Conservation (phyloP, 2,797 vertebrate species). For the Myotis pilosus region DNA sequence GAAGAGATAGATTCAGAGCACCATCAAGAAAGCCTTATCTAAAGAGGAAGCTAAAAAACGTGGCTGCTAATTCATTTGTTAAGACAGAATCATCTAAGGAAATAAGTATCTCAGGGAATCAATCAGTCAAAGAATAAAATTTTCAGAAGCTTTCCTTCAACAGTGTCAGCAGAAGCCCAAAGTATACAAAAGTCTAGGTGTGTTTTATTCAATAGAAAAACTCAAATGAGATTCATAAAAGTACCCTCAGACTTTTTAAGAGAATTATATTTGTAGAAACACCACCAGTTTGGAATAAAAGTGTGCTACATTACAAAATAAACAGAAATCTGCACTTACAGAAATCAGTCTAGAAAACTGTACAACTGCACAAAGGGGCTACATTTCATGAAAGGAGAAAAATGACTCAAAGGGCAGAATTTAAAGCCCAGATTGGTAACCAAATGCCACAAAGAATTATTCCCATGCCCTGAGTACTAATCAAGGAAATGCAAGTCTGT, state of each 20-base stretch:
- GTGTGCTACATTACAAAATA: not conserved
- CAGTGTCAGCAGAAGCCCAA: not conserved
- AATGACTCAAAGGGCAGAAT: not conserved
- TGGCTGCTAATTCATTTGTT: not conserved
- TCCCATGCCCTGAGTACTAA: not conserved
- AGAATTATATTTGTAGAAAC: not conserved
- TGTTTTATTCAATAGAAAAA: not conserved
- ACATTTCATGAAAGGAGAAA: not conserved
- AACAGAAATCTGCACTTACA: not conserved
- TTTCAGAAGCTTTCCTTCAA: not conserved
- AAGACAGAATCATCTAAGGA: not conserved
- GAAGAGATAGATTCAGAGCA: not conserved
- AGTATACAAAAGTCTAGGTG: not conserved
- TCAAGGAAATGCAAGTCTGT: not conserved
- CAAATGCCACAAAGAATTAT: not conserved
- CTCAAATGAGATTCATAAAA: not conserved
- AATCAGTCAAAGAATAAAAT: not conserved
- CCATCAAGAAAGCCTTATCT: not conserved
- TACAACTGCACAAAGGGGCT: not conserved
- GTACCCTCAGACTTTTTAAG: not conserved
- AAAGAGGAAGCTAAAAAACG: not conserved
- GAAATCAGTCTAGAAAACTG: not conserved
- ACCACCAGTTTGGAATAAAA: not conserved
- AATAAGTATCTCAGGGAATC: not conserved
- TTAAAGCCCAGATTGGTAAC: not conserved